Percentiles rank a stretch among this genome's conserved stretches.
Conservation (phyloP, 2,113 vertebrate species). For the Naja naja region DNA sequence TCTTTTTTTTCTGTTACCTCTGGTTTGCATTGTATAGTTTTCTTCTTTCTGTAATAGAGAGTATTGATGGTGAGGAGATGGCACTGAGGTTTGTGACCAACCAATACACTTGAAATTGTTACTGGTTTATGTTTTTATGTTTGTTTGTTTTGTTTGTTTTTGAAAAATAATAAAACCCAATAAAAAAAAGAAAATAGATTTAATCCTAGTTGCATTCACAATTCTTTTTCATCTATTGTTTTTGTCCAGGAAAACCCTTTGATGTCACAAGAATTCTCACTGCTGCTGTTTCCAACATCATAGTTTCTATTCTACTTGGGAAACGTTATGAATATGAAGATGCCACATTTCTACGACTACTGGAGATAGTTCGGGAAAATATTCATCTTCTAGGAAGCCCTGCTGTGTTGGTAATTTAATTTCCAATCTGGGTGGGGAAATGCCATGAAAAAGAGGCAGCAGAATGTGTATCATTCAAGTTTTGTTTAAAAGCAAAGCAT, state of each 20-base stretch:
- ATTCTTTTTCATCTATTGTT: background rate
- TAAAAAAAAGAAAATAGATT: background rate
- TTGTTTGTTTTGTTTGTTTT: too few species aligned
- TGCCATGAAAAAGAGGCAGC: background rate
- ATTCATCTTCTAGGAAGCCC: slow-evolving; percentile 16
- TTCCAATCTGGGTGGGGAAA: background rate
- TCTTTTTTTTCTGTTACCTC: too few species aligned
- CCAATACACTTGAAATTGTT: too few species aligned
- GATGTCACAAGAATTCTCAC: slow-evolving; percentile 44
- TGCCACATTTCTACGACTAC: slow-evolving; percentile 46
- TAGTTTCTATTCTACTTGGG: slow-evolving; percentile 56
- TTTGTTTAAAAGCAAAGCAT: background rate
- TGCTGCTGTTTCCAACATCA: slow-evolving; percentile 50
- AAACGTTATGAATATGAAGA: slow-evolving; percentile 58
- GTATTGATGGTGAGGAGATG: too few species aligned
- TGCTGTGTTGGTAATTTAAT: slow-evolving; percentile 36
- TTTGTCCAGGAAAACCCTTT: slow-evolving; percentile 47
- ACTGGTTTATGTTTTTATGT: too few species aligned
- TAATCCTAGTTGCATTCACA: background rate
- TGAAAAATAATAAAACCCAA: too few species aligned
- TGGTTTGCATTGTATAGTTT: too few species aligned
- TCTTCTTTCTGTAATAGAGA: too few species aligned
- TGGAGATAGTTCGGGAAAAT: slow-evolving; percentile 44
- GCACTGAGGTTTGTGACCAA: too few species aligned
- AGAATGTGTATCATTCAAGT: background rate